Conservation (phyloP, 2,888 invertebrate species). For the Pyrrhosoma nymphula region DNA sequence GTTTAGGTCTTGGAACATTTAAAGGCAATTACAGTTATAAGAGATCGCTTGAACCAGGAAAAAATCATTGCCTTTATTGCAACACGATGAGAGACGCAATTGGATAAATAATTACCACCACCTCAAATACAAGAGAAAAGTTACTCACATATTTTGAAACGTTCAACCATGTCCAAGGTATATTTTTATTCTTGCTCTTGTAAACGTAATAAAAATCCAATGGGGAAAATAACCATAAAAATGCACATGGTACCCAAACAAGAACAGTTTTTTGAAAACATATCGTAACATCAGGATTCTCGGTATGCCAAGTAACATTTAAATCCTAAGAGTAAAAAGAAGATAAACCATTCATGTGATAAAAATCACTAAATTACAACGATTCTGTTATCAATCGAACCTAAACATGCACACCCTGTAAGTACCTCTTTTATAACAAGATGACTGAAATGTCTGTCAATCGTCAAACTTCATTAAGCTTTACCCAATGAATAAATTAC, state of each 20-base stretch:
- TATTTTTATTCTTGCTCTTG: slow-evolving; percentile 70
- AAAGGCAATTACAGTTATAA: too few species aligned
- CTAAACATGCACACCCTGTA: too few species aligned
- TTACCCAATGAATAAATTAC: too few species aligned
- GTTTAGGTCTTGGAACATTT: too few species aligned
- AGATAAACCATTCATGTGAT: too few species aligned
- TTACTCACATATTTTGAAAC: slow-evolving; percentile 72
- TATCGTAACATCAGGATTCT: slow-evolving; percentile 78
- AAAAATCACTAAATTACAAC: too few species aligned
- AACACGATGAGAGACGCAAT: background rate
- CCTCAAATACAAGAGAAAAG: background rate
- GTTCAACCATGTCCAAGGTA: slow-evolving; percentile 74
- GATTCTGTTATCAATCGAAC: too few species aligned
- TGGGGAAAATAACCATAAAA: slow-evolving; percentile 76
- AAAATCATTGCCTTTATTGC: background rate
- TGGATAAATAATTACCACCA: background rate
- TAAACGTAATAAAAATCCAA: slow-evolving; percentile 72
- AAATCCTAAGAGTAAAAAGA: background rate
- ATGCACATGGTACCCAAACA: slow-evolving; percentile 78
- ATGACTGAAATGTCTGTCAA: too few species aligned
- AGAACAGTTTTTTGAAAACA: slow-evolving; percentile 79
- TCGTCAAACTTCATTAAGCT: too few species aligned
- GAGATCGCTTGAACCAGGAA: background rate
- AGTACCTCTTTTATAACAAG: too few species aligned
- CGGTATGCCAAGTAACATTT: slow-evolving; percentile 33